These are phyloP conservation scores for Halichondria panicea DNA, from an alignment of 37 sponge, comb jelly and placozoan genomes.

Conservation along the genomic window DNA sequence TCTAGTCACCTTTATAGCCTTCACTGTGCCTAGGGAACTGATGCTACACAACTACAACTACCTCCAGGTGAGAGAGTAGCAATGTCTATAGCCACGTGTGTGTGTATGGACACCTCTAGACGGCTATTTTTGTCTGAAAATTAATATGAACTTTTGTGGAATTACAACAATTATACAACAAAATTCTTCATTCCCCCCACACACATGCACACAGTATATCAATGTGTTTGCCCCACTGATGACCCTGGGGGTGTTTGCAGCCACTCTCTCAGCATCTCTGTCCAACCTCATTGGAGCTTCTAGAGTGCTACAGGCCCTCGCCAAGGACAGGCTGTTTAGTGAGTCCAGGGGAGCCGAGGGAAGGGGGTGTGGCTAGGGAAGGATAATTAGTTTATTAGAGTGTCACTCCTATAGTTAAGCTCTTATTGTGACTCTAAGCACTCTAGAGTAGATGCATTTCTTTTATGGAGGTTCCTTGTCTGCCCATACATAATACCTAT, in stretches of 20 bases:
- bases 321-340: constrained; percentile 93
- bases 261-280: constrained; percentile 94
- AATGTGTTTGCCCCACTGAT: constrained; percentile 64
- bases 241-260: constrained; percentile 86
- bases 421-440: too few species aligned
- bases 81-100: too few species aligned
- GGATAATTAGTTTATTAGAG: too few species aligned
- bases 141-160: too few species aligned
- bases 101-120: too few species aligned
- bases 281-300: constrained; percentile 93
- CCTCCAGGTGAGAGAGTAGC: constrained; percentile 67
- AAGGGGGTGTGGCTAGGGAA: too few species aligned
- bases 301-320: constrained; percentile 78
- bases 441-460: too few species aligned
- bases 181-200: not conserved
- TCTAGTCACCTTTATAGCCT: constrained; percentile 76
- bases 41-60: constrained; percentile 89
- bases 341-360: too few species aligned
- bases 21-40: constrained; percentile 68
- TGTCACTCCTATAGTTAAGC: too few species aligned
- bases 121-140: too few species aligned
- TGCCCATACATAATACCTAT: too few species aligned
- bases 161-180: not conserved
- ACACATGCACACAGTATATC: constrained; percentile 84
- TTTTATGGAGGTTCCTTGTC: too few species aligned